Evolutionary conservation across 37 sponge, comb jelly and placozoan species (phyloP), one percentile per base, ranked within the genome.

Genomic region (Diacarnus erythraeanus): DNA sequence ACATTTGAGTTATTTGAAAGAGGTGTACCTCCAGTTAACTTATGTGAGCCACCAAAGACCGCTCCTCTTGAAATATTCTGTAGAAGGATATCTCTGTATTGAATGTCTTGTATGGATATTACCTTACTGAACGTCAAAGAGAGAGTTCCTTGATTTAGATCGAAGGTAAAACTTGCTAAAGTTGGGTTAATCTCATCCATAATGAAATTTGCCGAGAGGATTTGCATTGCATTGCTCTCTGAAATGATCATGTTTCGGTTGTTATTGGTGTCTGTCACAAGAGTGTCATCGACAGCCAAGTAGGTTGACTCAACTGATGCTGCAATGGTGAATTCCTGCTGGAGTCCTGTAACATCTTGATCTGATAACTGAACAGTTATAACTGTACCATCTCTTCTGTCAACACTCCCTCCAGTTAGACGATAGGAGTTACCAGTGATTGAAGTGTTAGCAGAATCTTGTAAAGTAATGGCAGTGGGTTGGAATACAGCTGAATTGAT

Each of bases 51-150:
- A 22, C 65, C 79, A 39, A 20, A 25, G 0, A 68, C 4, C 40
- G 72, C 38, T 27, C 0, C 37, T 35, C 30, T 67, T 20, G 66
- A 5, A 35, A 31, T 18, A 57, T 81, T 77, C 76, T 86, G 94
- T 2, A 93, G 78, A 12, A 87, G 88, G 60, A 96, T 84, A 2
- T 73, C 64, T 30, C 41, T 20, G 26, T 79, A 85, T 15, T 59
- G 41, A 42, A 93, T 87, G 2, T 57, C 29, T 34, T 87, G 69
- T 8, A 90, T 77, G 27, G 64, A 20, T 71, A 96, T 82, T 23
- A 80, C 86, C 69, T 96, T 87, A 22, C 82, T 60, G 66, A 93
- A 96, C 9, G 90, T 96, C 23, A 96, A 71, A 17, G 29, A 35
- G 0, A 96, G 80, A 4, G 68, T 42, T 27, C 94, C 93, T 41